phyloP scores from a whole-genome alignment of 1,140 invertebrate species.

The Drosophila lacteicornis region DNA sequence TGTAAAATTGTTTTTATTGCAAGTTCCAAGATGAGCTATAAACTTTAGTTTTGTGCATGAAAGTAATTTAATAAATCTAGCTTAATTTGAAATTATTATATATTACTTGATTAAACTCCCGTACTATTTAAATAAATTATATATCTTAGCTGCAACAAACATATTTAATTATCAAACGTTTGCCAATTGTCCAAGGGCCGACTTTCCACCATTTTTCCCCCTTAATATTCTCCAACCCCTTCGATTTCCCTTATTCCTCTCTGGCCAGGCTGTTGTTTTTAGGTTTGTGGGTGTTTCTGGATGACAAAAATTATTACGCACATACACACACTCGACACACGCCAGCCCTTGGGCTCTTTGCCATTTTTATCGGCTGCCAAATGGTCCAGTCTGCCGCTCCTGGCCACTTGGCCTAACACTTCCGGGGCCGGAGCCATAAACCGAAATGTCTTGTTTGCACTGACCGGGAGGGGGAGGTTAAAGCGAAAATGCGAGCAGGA shows the following conservation, averaged over 20 bases:
- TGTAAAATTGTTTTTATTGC: no score
- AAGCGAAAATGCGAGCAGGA: not conserved
- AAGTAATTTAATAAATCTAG: no score
- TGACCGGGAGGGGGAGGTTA: constrained; percentile 13
- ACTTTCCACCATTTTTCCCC: not conserved
- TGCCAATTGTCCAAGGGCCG: constrained; percentile 28
- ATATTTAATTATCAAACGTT: constrained; percentile 76
- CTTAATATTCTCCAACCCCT: no score
- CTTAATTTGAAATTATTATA: not conserved
- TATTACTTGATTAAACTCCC: not conserved
- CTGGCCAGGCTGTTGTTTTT: constrained; percentile 21
- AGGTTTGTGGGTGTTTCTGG: constrained; percentile 2
- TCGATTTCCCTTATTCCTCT: not conserved
- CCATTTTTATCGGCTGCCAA: constrained; percentile 79
- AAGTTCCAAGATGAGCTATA: no score
- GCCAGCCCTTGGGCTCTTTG: constrained; percentile 43
- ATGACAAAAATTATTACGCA: constrained; percentile 37
- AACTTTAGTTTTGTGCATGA: no score
- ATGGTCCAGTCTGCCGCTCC: constrained; percentile 56
- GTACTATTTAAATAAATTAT: constrained; percentile 22
- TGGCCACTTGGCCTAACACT: constrained; percentile 64
- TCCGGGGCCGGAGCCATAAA: constrained; percentile 65
- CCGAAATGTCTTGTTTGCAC: constrained; percentile 51
- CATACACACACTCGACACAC: constrained; percentile 17
- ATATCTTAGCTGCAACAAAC: constrained; percentile 63